Conservation (phyloP, 2,113 vertebrate genomes). For the Ictalurus furcatus region DNA sequence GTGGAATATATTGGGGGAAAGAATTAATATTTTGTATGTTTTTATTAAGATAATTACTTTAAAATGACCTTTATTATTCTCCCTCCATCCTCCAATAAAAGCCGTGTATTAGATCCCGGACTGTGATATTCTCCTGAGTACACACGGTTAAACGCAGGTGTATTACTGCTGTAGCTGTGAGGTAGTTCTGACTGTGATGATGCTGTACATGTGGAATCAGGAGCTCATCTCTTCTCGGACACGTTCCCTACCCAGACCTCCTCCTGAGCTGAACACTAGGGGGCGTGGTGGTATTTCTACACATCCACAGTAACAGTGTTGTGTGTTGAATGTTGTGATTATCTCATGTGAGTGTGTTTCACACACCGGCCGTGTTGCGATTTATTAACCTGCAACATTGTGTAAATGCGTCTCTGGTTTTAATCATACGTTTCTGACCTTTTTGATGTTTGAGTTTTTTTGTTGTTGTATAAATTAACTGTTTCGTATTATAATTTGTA, state of each 20-base stretch:
- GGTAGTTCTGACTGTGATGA: background rate
- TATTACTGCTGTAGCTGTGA: too few relatives aligned
- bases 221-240: too few relatives aligned
- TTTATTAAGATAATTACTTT: background rate
- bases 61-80: too few relatives aligned
- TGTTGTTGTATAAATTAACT: background rate
- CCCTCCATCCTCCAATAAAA: too few relatives aligned
- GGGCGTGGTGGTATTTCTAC: background rate
- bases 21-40: too few relatives aligned
- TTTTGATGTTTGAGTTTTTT: background rate
- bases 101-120: too few relatives aligned
- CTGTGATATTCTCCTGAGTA: too few relatives aligned
- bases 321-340: background rate
- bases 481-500: conserved; percentile 8
- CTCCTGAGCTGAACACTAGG: background rate
- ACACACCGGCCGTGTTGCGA: background rate
- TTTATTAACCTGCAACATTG: background rate
- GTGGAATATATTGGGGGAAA: background rate
- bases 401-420: background rate
- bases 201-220: background rate
- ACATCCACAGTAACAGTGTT: background rate
- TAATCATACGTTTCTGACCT: background rate
- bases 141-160: too few relatives aligned
- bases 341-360: background rate
- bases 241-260: background rate